Evolutionary conservation across 2,113 vertebrate genomes (phyloP), one percentile per base, ranked within the genome.

Genomic region (Hippocampus barbouri): DNA sequence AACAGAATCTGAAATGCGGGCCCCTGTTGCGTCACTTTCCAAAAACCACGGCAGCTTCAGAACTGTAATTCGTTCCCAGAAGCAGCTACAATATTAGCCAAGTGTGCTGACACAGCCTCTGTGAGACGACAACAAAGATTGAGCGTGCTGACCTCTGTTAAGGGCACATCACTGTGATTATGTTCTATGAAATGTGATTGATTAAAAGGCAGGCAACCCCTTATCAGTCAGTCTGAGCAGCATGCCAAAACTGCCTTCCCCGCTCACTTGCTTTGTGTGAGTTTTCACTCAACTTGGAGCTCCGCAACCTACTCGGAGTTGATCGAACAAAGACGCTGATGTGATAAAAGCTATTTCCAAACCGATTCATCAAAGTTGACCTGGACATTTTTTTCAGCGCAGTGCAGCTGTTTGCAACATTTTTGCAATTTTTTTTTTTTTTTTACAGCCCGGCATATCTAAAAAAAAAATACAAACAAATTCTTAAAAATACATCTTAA

Each of bases 121-220:
- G 71, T n/a, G 73, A 60, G 64, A 80, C 61, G 72, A 61, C 66
- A 66, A n/a, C 69, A 45, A 82, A 82, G 74, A 79, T 75, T 65
- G 66, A 68, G 66, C 71, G 30, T 23, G 18, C 68, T 88, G 84
- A 89, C 86, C 86, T 88, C 78, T 75, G 77, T 64, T 79, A 80
- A 87, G 79, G 83, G 84, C 83, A 80, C 86, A 71, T 87, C 87
- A 81, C 84, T 73, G 77, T 88, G 79, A 91, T 92, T 89, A 91
- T 85, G 69, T 83, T 83, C 74, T 89, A 86, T 91, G 86, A 91
- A 91, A 93, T 89, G 83, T 85, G 88, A 92, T 91, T 93, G 89
- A 91, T 91, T 90, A 91, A 89, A 66, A 85, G 71, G 72, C 71
- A 84, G 79, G 80, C 53, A 77, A 69, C 82, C 80, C 76, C 73